Base-by-base conservation (phyloP, 2,113 vertebrate species). In the Toxostoma redivivum region DNA sequence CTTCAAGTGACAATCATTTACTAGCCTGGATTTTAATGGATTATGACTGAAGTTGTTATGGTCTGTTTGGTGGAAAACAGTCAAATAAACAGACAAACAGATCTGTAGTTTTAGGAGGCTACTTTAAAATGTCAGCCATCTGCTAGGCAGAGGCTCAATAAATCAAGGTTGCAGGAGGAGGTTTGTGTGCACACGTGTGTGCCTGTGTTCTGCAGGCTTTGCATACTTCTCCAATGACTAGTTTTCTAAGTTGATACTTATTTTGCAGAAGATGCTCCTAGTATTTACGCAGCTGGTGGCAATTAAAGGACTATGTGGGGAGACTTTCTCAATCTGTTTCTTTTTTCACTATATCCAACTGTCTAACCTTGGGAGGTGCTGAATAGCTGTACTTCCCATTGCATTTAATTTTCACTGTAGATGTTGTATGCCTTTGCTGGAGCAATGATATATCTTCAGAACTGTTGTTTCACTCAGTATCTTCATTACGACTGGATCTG, bases 181-280 rank as follows among this genome's bases (percentile, higher is more conserved):
- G 88, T 82, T 66, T 35, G 61, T 3, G 57, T 0, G 0, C 74
- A 57, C 84, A 91, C 66, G 27, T 83, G 80, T 47, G 51, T 1
- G 22, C 23, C 33, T 95, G 71, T 88, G 76, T 94, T 97, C 96
- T 96, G 97, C 92, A 96, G 97, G 88, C 94, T 86, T 72, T 47
- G 92, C 94, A 94, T 97, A 92, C 94, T 97, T 98, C 97, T 98
- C 95, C 95, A 94, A 86, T 97, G 97, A 97, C 94, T 86, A 38
- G 25, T 62, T 97, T 96, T 95, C 96, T 80, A 92, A 97, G 80
- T 53, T 95, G 96, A 96, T 96, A 66, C 92, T 97, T 95, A 92
- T 47, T 97, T 97, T 97, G 95, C 94, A 95, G 95, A 96, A 97
- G 97, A 97, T 97, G 88, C 94, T 97, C 73, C 58, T 84, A 95